Evolutionary conservation across 2,888 invertebrate species (phyloP).

Genomic region (Abrostola tripartita): DNA sequence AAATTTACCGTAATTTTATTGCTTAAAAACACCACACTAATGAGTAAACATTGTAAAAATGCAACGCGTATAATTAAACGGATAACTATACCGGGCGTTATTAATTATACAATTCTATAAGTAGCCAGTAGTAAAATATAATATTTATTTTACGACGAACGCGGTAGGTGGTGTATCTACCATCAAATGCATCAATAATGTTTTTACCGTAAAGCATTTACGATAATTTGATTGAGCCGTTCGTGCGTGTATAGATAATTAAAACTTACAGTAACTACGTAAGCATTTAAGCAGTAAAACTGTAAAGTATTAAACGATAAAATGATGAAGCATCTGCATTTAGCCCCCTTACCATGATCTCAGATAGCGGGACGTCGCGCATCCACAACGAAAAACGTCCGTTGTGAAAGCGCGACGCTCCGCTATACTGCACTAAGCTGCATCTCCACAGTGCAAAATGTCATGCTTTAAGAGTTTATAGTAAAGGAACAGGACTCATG

Average conservation of each 20-base stretch:
- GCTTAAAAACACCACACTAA: not conserved
- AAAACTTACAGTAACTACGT: constrained; percentile 3
- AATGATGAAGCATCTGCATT: not conserved
- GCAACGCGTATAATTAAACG: constrained; percentile 7
- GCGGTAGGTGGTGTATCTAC: constrained; percentile 31
- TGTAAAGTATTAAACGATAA: not conserved
- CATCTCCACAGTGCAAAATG: too few species aligned
- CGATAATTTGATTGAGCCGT: constrained; percentile 19
- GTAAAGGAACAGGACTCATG: too few species aligned
- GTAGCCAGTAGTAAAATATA: constrained; percentile 32
- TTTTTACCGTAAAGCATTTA: constrained; percentile 25
- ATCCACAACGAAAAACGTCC: too few species aligned
- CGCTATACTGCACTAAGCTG: too few species aligned
- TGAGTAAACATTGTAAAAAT: not conserved
- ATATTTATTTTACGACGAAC: constrained; percentile 28
- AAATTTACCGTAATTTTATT: too few species aligned
- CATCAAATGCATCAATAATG: constrained; percentile 25
- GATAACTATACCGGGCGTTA: constrained; percentile 2
- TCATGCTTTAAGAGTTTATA: too few species aligned
- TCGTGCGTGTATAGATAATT: constrained; percentile 20
- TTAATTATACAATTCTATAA: constrained; percentile 37
- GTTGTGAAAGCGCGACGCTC: too few species aligned
- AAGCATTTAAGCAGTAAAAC: not conserved
- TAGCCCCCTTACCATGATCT: too few species aligned
- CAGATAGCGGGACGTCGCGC: too few species aligned